Evolutionary conservation across 1,140 invertebrate genomes (phyloP).

Genomic region (Tetramorium parvispinum): DNA sequence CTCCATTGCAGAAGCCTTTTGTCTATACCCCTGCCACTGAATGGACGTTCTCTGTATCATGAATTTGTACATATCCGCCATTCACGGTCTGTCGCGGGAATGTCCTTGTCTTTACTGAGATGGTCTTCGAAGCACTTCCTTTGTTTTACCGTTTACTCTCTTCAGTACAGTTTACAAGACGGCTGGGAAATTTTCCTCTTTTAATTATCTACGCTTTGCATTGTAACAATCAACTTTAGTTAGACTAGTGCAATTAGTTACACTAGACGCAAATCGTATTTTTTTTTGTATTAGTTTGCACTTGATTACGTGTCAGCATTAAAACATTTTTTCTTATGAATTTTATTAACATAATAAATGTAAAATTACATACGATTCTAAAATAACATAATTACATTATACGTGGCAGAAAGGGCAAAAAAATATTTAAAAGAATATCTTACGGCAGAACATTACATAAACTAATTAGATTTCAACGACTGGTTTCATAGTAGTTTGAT

Average conservation of each 20-base stretch:
- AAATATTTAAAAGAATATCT: not conserved
- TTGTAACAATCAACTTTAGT: not conserved
- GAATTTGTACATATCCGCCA: conserved; percentile 74
- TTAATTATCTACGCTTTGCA: not conserved
- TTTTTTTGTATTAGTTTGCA: not conserved
- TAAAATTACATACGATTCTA: not conserved
- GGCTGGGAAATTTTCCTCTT: not conserved
- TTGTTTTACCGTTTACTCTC: not conserved
- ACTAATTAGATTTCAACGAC: conserved; percentile 23
- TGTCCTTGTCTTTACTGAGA: conserved; percentile 40
- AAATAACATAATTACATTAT: not conserved
- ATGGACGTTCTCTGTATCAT: conserved; percentile 79
- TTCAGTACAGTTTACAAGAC: not conserved
- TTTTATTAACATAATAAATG: not conserved
- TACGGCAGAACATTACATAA: not conserved
- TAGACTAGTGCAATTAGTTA: not conserved
- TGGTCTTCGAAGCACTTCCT: not conserved
- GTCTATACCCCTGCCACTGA: conserved; percentile 64
- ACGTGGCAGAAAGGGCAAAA: not conserved
- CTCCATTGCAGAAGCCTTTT: conserved; percentile 75
- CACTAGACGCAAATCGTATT: not conserved
- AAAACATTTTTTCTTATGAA: not conserved
- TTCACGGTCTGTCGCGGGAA: conserved; percentile 52
- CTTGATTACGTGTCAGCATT: not conserved
- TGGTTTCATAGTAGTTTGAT: not conserved